Conservation (phyloP, 2,888 invertebrate species). For the Scaeva pyrastri region DNA sequence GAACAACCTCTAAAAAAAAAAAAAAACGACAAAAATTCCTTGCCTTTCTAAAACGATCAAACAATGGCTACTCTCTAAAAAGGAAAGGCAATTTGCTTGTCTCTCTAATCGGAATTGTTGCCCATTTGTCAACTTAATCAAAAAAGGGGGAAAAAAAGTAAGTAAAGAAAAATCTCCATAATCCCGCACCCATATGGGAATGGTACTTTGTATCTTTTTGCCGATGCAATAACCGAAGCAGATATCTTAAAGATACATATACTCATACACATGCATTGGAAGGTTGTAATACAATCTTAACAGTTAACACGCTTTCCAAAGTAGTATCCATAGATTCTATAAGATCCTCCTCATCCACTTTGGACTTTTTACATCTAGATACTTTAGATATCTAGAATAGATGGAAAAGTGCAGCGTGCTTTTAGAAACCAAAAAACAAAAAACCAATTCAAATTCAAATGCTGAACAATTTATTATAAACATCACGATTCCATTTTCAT, state of each 20-base stretch:
- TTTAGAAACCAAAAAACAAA: slow-evolving; percentile 2
- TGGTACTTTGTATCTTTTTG: neutral
- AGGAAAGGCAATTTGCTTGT: slow-evolving; percentile 56
- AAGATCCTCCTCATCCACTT: slow-evolving; percentile 39
- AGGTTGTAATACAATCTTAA: neutral
- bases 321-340: neutral
- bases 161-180: slow-evolving; percentile 2
- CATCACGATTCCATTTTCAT: slow-evolving; percentile 79
- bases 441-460: slow-evolving; percentile 22
- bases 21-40: too few relatives aligned
- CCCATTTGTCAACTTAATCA: slow-evolving; percentile 57
- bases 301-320: slow-evolving; percentile 24
- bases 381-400: slow-evolving; percentile 12
- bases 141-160: slow-evolving; percentile 11
- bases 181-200: slow-evolving; percentile 22
- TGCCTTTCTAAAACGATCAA: slow-evolving; percentile 7
- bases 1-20: slow-evolving; percentile 24
- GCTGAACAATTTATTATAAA: slow-evolving; percentile 80
- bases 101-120: slow-evolving; percentile 27
- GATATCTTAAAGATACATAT: neutral
- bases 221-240: neutral
- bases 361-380: slow-evolving; percentile 1
- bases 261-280: neutral
- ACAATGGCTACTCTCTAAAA: slow-evolving; percentile 38
- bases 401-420: slow-evolving; percentile 55